Base-by-base conservation (phyloP, 2,113 vertebrate genomes). In the Apaloderma vittatum region DNA sequence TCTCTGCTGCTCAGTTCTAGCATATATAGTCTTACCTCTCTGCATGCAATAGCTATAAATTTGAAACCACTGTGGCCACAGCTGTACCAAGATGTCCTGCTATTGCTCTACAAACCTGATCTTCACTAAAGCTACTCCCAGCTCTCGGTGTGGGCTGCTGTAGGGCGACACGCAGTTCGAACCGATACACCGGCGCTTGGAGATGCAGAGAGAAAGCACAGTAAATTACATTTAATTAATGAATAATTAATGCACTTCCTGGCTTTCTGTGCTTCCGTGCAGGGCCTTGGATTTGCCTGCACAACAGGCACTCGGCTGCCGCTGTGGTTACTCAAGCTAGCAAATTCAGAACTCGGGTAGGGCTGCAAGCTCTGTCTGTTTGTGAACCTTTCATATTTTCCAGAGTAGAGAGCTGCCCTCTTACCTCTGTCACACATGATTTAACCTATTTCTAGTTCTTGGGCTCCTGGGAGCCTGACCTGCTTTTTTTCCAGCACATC, bases 81-180 rank as follows among this genome's bases (percentile, higher is more conserved):
- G 48, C 58, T 22, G 2, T 6, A 4, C n/a, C 48, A 6, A 43
- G 79, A 5, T 1, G 1, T 52, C n/a, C 51, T 27, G n/a, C 16
- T 37, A 0, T 21, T 29, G 46, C 20, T 30, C 63, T 16, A 1
- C 4, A 0, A 24, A 30, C 36, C 3, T 1, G 17, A 30, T 22
- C 81, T 45, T 58, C 14, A 0, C 29, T 21, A 10, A 52, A 71
- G 51, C 58, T 43, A 1, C 11, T 43, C 58, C 59, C 23, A 4
- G 58, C 62, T 26, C 86, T 52, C 3, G 4, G 19, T 17, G 59
- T 5, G 57, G 17, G 49, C 48, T 76, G 79, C 55, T 29, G 19
- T 2, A 3, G 2, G 32, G 32, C 5, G n/a, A 26, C 5, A 20
- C 27, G 13, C 40, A 27, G 23, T 24, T 63, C 78, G 23, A 51